Evolutionary conservation across 2,888 invertebrate genomes (phyloP).

Genomic region (Apamea epomidion): DNA sequence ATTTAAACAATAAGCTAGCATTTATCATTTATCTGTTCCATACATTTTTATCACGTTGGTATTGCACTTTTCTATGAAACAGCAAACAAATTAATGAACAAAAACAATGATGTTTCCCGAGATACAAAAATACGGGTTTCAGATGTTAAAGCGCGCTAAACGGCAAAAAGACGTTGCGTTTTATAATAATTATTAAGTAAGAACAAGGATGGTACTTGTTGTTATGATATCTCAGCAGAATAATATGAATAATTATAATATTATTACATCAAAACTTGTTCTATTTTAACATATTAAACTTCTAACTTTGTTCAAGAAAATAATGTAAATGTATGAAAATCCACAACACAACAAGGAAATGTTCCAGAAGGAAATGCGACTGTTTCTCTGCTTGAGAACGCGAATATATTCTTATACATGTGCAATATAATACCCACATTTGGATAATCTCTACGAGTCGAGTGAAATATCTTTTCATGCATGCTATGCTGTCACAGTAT

Average conservation of each 20-base stretch:
- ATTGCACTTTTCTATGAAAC: too few species aligned
- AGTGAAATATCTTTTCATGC: conserved; percentile 50
- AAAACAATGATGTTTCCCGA: background rate
- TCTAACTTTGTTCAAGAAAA: conserved; percentile 13
- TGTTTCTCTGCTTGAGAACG: conserved; percentile 15
- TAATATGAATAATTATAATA: background rate
- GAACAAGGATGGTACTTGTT: background rate
- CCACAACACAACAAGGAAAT: conserved; percentile 15
- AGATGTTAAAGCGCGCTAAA: background rate
- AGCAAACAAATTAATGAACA: background rate
- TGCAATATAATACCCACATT: conserved; percentile 32
- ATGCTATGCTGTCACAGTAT: conserved; percentile 19
- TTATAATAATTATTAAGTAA: background rate
- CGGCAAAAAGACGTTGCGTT: background rate
- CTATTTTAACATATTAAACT: conserved; percentile 8
- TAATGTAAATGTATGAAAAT: conserved; percentile 37
- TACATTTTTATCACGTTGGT: too few species aligned
- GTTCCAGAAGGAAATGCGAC: conserved; percentile 28
- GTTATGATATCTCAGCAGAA: background rate
- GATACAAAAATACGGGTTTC: background rate
- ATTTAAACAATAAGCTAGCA: too few species aligned
- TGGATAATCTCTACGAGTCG: conserved; percentile 49
- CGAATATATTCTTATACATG: conserved; percentile 16
- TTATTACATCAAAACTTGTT: background rate
- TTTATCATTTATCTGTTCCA: too few species aligned